phyloP scores from a whole-genome alignment of 2,888 invertebrate species.

The Hirtodrosophila confusa region DNA sequence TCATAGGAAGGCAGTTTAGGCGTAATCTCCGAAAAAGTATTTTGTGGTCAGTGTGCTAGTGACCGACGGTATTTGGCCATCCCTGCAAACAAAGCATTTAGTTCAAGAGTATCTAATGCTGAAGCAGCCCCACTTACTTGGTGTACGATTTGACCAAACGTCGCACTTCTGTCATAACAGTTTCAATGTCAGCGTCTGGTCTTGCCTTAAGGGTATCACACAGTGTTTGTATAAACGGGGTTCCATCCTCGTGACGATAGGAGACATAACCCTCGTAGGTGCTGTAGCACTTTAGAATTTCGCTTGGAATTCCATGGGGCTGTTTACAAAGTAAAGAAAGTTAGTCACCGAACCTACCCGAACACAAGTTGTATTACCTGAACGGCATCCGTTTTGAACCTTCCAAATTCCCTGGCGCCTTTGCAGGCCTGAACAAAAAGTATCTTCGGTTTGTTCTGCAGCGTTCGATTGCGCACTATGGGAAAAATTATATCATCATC shows the following conservation, averaged over 20 bases:
- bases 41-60: conserved; percentile 80
- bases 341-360: no score
- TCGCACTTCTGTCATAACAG: conserved; percentile 79
- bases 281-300: conserved; percentile 83
- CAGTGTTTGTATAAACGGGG: conserved; percentile 81
- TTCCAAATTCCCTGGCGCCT: conserved; percentile 72
- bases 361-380: conserved; percentile 28
- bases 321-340: conserved; percentile 3
- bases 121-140: conserved; percentile 52
- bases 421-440: conserved; percentile 84
- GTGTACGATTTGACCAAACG: conserved; percentile 46
- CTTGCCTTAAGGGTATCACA: conserved; percentile 70
- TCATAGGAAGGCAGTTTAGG: conserved; percentile 35
- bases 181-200: conserved; percentile 67
- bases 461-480: conserved; percentile 77
- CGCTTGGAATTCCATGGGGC: conserved; percentile 74
- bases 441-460: conserved; percentile 81
- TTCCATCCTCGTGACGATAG: conserved; percentile 80
- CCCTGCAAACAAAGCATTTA: conserved; percentile 55
- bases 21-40: conserved; percentile 81
- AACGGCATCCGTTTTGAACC: conserved; percentile 74
- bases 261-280: conserved; percentile 83
- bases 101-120: neutral
- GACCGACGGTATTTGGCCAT: conserved; percentile 80
- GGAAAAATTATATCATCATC: conserved; percentile 81